Evolutionary conservation across 1,140 invertebrate genomes (phyloP).

Genomic region (Meloidogyne hapla): DNA sequence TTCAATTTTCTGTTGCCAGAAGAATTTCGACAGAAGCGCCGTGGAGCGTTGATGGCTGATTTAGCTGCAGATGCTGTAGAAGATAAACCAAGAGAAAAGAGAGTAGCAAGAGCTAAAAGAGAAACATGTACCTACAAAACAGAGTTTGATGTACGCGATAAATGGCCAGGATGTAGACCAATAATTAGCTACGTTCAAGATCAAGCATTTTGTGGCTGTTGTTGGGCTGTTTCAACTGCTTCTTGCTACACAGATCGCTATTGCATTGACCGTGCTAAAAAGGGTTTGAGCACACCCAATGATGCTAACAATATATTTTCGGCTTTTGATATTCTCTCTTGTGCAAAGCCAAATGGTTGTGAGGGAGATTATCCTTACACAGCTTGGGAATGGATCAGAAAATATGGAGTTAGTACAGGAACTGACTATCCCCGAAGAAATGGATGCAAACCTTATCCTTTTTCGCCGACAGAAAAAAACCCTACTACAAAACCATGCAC

Average conservation of each 20-base stretch:
- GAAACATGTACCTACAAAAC: slow-evolving; percentile 65
- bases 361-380: slow-evolving; percentile 6
- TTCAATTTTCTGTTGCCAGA: too few relatives aligned
- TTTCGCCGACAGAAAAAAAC: neutral
- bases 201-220: slow-evolving; percentile 66
- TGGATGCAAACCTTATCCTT: slow-evolving; percentile 26
- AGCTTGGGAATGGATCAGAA: slow-evolving; percentile 4
- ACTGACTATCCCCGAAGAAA: neutral
- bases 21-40: too few relatives aligned
- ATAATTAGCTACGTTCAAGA: slow-evolving; percentile 66
- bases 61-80: too few relatives aligned
- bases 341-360: slow-evolving; percentile 11
- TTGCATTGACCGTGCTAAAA: slow-evolving; percentile 80
- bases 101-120: too few relatives aligned
- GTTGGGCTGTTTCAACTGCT: slow-evolving; percentile 55
- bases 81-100: too few relatives aligned
- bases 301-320: neutral
- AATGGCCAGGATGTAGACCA: slow-evolving; percentile 82
- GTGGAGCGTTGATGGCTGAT: too few relatives aligned
- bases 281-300: slow-evolving; percentile 65
- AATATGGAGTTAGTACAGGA: slow-evolving; percentile 9
- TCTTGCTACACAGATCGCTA: slow-evolving; percentile 77
- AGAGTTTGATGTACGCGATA: slow-evolving; percentile 75
- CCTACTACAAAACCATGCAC: neutral
- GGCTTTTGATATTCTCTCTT: slow-evolving; percentile 10